Conservation (phyloP, 2,797 vertebrate genomes). For the Psittacula echo region DNA sequence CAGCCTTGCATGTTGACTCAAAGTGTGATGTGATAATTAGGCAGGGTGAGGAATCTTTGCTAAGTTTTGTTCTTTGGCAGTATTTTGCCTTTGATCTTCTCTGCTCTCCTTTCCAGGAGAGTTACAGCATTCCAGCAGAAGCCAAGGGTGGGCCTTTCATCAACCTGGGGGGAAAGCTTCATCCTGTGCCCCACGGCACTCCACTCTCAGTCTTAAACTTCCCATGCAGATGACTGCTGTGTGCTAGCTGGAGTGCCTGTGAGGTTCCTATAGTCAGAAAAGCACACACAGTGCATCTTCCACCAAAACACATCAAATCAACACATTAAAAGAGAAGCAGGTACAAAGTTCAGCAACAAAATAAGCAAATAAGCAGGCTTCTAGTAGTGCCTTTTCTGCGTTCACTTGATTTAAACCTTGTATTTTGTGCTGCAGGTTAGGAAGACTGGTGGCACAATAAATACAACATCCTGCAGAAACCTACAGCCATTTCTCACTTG, state of each 20-base stretch:
- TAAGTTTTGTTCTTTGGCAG: constrained; percentile 50
- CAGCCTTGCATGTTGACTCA: constrained; percentile 31
- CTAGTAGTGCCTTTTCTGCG: not conserved
- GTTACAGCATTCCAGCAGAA: not conserved
- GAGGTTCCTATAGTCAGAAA: not conserved
- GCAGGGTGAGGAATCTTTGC: constrained; percentile 44
- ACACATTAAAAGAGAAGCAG: not conserved
- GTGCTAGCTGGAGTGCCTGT: not conserved
- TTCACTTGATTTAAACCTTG: not conserved
- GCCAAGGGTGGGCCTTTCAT: constrained; percentile 43
- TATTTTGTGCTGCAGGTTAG: not conserved
- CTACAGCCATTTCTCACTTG: not conserved
- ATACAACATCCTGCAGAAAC: not conserved
- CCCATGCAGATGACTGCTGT: not conserved
- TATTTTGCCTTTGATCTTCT: constrained; percentile 54
- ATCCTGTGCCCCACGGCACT: not conserved
- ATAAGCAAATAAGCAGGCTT: not conserved
- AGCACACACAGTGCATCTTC: rapidly evolving
- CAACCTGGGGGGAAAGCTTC: not conserved
- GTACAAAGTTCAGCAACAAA: not conserved
- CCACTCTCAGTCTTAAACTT: not conserved
- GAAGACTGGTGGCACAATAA: not conserved
- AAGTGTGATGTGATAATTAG: constrained; percentile 57
- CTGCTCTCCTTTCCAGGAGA: not conserved
- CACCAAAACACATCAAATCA: constrained; percentile 7